Base-by-base conservation (phyloP, 2,113 vertebrate genomes). In the Urocitellus parryii region DNA sequence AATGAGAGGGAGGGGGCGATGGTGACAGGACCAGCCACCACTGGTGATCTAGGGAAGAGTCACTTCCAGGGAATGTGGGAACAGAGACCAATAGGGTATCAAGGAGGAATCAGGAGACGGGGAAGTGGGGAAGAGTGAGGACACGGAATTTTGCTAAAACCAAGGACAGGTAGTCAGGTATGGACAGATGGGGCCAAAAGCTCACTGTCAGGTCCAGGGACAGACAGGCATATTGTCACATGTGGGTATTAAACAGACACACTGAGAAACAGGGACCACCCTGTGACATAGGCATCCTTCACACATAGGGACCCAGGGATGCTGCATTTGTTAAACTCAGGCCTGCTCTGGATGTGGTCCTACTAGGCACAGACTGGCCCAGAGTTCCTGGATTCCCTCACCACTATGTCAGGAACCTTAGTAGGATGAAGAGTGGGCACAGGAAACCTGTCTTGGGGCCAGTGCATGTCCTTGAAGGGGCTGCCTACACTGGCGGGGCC, bases 401-500 rank as follows among this genome's bases (percentile, higher is more conserved):
- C 14, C 10, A 13, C 72, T 5, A 56, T 22, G 20, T 45, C 73
- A 45, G 87, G 29, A 29, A 61, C 27, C n/a, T 20, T 3, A 3
- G 8, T 22, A 25, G 42, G 22, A 18, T 25, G 42, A 34, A 56
- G 17, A 20, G 12, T 24, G 29, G 32, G 20, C 39, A 4, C 14
- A n/a, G 65, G 45, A 37, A 67, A 37, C 48, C 14, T 34, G 24
- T 22, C 53, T 12, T 37, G 27, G 24, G 17, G 67, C 37, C 58
- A 22, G 16, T 0, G 32, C 0, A 0, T 39, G 34, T 12, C 63
- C 27, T 22, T 42, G 34, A 10, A 20, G 13, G 18, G 4, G 12
- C 3, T 0, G 2, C 14, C 24, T 48, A 32, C 3, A 2, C 3
- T 14, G 25, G 11, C 48, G 39, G 32, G 56, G 1, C 53, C 2